phyloP scores from a whole-genome alignment of 2,797 vertebrate genomes.

The Sphenopsis melanotis region DNA sequence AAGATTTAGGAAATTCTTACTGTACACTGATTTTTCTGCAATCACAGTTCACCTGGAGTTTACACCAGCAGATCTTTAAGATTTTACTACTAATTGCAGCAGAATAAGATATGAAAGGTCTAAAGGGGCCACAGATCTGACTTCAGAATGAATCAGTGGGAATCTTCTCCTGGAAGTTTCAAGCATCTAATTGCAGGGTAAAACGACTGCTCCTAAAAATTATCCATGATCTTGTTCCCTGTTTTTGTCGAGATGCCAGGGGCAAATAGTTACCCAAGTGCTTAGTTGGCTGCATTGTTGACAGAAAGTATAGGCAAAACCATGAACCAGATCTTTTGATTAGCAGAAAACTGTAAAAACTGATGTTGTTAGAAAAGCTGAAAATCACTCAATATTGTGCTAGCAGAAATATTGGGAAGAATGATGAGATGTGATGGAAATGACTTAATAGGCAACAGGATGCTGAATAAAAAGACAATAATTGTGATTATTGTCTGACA shows the following conservation, averaged over 20 bases:
- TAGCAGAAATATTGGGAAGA: conserved; percentile 19
- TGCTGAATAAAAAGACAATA: conserved; percentile 44
- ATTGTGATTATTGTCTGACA: conserved; percentile 50
- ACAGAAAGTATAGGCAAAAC: not conserved
- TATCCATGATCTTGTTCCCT: not conserved
- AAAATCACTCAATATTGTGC: conserved; percentile 18
- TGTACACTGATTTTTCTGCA: not conserved
- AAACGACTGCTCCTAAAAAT: not conserved
- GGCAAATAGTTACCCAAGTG: not conserved
- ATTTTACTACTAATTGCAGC: not conserved
- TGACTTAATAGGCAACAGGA: conserved; percentile 33
- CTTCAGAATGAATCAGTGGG: not conserved
- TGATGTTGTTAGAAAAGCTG: not conserved
- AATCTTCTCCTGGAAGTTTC: not conserved
- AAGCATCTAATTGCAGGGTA: not conserved
- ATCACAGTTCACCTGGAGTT: not conserved
- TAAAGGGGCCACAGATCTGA: not conserved
- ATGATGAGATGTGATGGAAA: conserved; percentile 17
- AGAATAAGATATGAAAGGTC: not conserved
- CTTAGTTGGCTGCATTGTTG: not conserved
- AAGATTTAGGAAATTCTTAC: not conserved
- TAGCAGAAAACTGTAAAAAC: conserved; percentile 8
- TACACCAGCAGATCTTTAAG: not conserved
- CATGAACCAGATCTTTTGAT: not conserved
- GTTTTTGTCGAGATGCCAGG: not conserved